Conservation (phyloP, 2,888 invertebrate genomes). For the Monochamus alternatus region DNA sequence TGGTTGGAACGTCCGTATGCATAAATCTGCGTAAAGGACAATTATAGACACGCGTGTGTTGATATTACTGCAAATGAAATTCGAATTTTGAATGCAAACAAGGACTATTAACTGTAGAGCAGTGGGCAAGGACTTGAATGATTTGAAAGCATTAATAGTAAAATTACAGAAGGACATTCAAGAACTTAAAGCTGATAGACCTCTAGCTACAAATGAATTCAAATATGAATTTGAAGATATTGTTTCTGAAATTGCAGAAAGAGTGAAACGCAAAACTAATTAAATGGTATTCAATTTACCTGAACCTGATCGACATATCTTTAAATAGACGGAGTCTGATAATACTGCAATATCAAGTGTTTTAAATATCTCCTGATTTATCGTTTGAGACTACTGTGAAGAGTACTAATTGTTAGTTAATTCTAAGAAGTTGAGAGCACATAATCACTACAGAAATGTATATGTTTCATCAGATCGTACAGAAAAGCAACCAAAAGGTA, state of each 20-base stretch:
- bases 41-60: slow-evolving; percentile 27
- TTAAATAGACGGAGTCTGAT: not conserved
- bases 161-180: not conserved
- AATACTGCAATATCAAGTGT: not conserved
- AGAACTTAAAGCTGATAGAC: not conserved
- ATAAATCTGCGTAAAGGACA: slow-evolving; percentile 12
- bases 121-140: not conserved
- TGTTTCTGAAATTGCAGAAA: not conserved
- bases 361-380: not conserved
- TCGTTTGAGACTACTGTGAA: not conserved
- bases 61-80: slow-evolving; percentile 24
- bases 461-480: slow-evolving; percentile 1
- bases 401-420: not conserved
- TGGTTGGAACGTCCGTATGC: not conserved
- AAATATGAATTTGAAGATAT: not conserved
- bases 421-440: not conserved
- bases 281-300: not conserved
- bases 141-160: not conserved
- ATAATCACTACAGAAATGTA: not conserved
- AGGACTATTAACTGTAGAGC: slow-evolving; percentile 29
- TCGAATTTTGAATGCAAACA: slow-evolving; percentile 29
- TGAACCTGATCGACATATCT: not conserved
- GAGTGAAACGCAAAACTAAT: not conserved
- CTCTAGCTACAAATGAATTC: not conserved
- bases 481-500: slow-evolving; percentile 4